These are phyloP conservation scores for Cenopis cana DNA, from an alignment of 2,888 invertebrate species.

Conservation along the genomic window DNA sequence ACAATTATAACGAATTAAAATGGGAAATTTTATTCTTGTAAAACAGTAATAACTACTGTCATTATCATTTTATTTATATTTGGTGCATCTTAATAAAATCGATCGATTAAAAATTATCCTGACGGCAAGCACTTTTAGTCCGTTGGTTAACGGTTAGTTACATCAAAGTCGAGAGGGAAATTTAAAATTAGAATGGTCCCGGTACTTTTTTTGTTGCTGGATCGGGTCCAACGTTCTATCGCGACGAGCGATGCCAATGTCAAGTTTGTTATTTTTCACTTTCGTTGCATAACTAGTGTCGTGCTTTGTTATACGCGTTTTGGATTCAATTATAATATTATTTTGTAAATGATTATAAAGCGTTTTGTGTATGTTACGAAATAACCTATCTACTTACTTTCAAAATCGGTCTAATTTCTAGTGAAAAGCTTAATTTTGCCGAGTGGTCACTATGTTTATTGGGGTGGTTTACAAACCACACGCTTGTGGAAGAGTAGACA, in stretches of 20 bases:
- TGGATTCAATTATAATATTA: conserved; percentile 16
- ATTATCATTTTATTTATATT: background rate
- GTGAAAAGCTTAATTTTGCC: background rate
- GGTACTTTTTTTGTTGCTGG: conserved; percentile 64
- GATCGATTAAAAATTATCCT: conserved; percentile 51
- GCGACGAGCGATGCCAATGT: conserved; percentile 68
- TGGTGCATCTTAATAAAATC: conserved; percentile 48
- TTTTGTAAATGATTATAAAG: background rate
- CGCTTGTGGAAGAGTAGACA: too few species aligned
- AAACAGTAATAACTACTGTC: too few species aligned
- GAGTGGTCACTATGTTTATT: background rate
- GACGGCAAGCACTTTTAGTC: conserved; percentile 21
- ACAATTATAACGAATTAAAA: too few species aligned
- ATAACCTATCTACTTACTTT: background rate
- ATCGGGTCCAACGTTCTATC: conserved; percentile 64
- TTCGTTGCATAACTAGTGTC: conserved; percentile 60
- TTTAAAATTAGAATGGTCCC: conserved; percentile 68
- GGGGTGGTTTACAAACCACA: background rate
- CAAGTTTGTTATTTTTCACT: conserved; percentile 73
- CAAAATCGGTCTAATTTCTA: background rate
- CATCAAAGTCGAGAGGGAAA: conserved; percentile 48
- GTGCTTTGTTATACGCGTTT: conserved; percentile 18
- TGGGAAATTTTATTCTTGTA: too few species aligned
- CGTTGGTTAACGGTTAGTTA: conserved; percentile 3
- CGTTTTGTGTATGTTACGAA: background rate